Percentiles rank a stretch among this genome's conserved stretches.
phyloP scores from a whole-genome alignment of 2,797 vertebrate genomes.

The Sarcophilus harrisii region DNA sequence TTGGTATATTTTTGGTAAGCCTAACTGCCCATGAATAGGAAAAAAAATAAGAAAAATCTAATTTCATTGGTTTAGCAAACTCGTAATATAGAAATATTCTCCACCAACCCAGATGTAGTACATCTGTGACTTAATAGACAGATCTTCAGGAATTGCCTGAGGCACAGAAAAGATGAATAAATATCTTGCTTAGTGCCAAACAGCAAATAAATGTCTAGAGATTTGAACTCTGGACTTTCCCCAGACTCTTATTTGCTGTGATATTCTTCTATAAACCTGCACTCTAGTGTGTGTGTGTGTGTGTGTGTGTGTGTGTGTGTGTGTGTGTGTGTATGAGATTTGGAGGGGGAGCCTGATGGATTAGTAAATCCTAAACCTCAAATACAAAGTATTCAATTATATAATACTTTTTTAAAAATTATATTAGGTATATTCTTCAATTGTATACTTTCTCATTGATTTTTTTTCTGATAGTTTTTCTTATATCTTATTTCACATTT shows the following conservation, averaged over 20 bases:
- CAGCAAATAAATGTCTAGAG: background rate
- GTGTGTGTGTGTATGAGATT: background rate
- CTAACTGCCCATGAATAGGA: background rate
- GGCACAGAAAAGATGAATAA: background rate
- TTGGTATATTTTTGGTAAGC: constrained; percentile 13
- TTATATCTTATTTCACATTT: background rate
- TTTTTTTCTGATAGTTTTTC: constrained; percentile 41
- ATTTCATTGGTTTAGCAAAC: background rate
- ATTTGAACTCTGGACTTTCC: background rate
- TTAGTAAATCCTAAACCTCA: background rate
- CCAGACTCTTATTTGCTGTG: background rate
- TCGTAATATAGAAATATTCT: background rate
- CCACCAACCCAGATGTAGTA: background rate
- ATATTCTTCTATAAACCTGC: background rate
- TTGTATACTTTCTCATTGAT: background rate
- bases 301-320: background rate
- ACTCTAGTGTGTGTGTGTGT: no score
- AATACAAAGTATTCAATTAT: background rate
- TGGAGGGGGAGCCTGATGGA: background rate
- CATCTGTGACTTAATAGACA: background rate
- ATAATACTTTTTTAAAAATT: constrained; percentile 29
- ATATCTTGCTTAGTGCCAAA: background rate
- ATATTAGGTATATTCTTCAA: constrained; percentile 17
- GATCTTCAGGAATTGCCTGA: background rate
- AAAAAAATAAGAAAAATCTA: background rate